These are phyloP conservation scores for Salvator merianae DNA, from an alignment of 2,113 vertebrate species.

Conservation along the genomic window DNA sequence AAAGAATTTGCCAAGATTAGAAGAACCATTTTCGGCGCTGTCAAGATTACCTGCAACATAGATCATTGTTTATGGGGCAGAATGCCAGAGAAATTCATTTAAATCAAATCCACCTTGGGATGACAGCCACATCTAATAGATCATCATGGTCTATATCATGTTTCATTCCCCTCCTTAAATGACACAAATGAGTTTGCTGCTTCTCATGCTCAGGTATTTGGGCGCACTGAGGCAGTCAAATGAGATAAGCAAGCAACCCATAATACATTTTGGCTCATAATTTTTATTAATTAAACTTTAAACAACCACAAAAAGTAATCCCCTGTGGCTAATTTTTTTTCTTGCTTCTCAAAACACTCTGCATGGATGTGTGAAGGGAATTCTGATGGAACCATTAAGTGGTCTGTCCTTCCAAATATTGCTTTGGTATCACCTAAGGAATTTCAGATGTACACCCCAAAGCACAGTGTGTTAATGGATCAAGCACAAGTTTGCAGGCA, in stretches of 20 bases:
- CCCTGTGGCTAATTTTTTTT: neutral
- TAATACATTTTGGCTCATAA: neutral
- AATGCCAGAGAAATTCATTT: slow-evolving; percentile 24
- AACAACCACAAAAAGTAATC: neutral
- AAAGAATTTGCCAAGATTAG: slow-evolving; percentile 44
- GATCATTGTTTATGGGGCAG: slow-evolving; percentile 6
- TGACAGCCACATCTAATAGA: slow-evolving; percentile 13
- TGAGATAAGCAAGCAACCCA: neutral
- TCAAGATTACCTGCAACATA: neutral
- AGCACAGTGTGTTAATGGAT: neutral
- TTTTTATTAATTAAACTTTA: neutral
- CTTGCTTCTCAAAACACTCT: neutral
- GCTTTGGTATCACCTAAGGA: neutral
- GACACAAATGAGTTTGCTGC: neutral
- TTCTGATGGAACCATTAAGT: slow-evolving; percentile 18
- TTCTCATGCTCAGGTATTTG: neutral
- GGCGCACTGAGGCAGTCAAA: accelerated
- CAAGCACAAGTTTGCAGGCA: neutral
- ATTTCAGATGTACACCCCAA: neutral
- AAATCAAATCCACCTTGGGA: slow-evolving; percentile 32
- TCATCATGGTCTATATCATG: neutral
- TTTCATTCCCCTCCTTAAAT: slow-evolving; percentile 27
- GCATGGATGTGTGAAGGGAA: neutral
- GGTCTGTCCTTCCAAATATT: neutral
- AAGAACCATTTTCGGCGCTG: slow-evolving; percentile 28